Evolutionary conservation across 2,888 invertebrate genomes (phyloP), one percentile per base, ranked within the genome.

Genomic region (Ypsolopha scabrella): DNA sequence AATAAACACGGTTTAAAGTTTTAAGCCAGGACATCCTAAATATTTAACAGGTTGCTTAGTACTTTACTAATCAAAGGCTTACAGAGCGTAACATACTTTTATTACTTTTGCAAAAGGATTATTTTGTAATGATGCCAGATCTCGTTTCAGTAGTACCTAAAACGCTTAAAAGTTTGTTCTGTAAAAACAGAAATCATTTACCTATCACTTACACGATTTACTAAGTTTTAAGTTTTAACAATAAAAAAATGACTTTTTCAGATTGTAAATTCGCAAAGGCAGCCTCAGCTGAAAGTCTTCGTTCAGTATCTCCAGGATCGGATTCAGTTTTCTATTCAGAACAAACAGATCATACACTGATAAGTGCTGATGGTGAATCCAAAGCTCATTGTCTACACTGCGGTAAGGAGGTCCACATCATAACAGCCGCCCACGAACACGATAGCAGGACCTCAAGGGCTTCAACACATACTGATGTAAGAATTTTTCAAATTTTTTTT

Each of bases 251-350:
- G 4, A 2, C 4, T 24, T 24, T 68, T 68, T 56, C 62, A 82
- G 85, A 85, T 61, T 74, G 72, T 55, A 86, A 85, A 67, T 82
- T 75, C 60, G 80, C 94, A 51, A 95, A 95, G 79, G 94, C 95
- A 8, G 88, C 94, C 54, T 95, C 95, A 60, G 94, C 94, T 46
- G 96, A 96, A 78, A 95, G 95, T 1, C 80, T 96, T 51, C 89
- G 95, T 48, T 95, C 95, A n/a, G 94, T 94, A 41, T 95, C 95
- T 64, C 95, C 95, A 4, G 95, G 96, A 33, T 95, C 95, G 58
- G 95, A 96, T 75, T 95, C 94, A 53, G 95, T 96, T 34, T 96
- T 96, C 79, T 95, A 94, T 80, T 94, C 94, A 67, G 94, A 94
- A 72, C 90, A 88, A 58, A 90, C 89, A 9, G 91, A 91, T 70